Base-by-base conservation (phyloP, 2,888 invertebrate genomes). In the Drosophila sordidapex region DNA sequence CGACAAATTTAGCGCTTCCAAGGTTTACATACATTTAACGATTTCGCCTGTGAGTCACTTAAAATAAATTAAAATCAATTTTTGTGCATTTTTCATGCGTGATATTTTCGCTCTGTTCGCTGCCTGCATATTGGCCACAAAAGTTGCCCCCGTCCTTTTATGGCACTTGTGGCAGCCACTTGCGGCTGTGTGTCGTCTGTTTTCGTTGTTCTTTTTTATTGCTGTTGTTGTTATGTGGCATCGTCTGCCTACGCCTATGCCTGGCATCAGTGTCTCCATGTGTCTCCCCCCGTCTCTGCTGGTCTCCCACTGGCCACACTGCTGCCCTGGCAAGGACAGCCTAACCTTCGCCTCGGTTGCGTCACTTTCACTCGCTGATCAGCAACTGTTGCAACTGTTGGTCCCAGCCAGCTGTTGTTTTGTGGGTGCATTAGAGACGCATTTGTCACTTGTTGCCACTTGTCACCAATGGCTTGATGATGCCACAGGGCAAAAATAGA, bases 31-130 rank as follows among this genome's bases (percentile, higher is more conserved):
- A 56, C 56, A 38, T 51, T 70, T 53, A 63, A 43, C 57, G 69
- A 57, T 72, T 64, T 62, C 56, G 66, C 53, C 56, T 67, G 81
- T 79, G 85, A 89, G 89, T 85, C 89, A 88, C 81, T 89, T 87
- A 88, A 90, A 88, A 87, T 90, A 90, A 87, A 87, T 87, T 86
- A 87, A 90, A 88, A 87, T 82, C 66, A 74, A 82, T 82, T 83
- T 78, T 83, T 76, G 80, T 82, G 77, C 74, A 82, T 66, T 82
- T 82, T 76, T 79, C 72, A 79, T 81, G 82, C 77, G 76, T 82
- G 79, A 76, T 79, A 48, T 63, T 43, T 40, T 54, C 54, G 33
- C 25, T 31, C 27, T 27, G 25, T 18, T 49, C 18, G 13, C 11
- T 54, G 54, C 18, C 27, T 21, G 38, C 74, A 38, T 33, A 21